Percentiles rank a stretch among this genome's conserved stretches.
These are phyloP conservation scores for Geococcyx californianus DNA, from an alignment of 2,113 vertebrate species.

Conservation along the genomic window DNA sequence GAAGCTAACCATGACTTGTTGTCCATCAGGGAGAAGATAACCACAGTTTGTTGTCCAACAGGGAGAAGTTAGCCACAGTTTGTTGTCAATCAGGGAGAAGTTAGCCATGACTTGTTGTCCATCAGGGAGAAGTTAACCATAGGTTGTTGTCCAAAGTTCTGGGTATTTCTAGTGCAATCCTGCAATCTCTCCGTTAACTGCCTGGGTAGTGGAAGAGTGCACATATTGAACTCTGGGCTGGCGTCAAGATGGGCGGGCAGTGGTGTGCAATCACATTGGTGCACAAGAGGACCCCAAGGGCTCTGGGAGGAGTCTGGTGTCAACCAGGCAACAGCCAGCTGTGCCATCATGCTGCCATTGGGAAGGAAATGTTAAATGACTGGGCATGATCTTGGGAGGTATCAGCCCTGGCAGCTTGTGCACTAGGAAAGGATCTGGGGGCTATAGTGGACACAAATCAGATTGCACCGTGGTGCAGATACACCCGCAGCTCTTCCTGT, in stretches of 20 bases:
- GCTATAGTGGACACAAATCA: background rate
- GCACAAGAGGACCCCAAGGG: background rate
- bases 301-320: background rate
- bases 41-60: background rate
- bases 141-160: background rate
- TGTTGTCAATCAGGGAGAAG: background rate
- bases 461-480: background rate
- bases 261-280: accelerated
- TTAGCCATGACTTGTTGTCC: background rate
- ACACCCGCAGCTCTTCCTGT: background rate
- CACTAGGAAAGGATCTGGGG: background rate
- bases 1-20: background rate
- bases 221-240: background rate
- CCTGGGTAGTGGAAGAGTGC: accelerated
- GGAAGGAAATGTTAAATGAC: background rate
- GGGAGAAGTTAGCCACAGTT: background rate
- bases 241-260: background rate
- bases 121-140: background rate
- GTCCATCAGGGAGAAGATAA: background rate
- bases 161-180: background rate
- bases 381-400: background rate
- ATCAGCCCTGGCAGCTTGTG: background rate
- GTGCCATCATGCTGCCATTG: background rate
- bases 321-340: background rate
- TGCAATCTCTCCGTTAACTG: background rate